Conservation (phyloP, 1,140 invertebrate species). For the Polypedilum vanderplanki region DNA sequence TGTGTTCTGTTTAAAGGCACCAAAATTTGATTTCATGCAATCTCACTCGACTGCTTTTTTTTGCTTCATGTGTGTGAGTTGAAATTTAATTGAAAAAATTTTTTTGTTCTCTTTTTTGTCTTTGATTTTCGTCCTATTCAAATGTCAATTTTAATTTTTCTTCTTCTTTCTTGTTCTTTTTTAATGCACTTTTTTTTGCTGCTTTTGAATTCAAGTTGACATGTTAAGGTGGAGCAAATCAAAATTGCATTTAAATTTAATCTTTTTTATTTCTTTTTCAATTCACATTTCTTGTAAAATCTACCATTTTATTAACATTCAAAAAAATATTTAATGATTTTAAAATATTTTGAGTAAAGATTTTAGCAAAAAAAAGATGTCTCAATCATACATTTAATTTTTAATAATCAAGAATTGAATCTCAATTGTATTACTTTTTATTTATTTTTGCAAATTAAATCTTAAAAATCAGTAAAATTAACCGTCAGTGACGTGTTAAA, state of each 20-base stretch:
- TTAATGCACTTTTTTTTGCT: not conserved
- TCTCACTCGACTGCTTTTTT: no score
- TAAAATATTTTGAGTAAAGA: no score
- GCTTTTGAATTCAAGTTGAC: not conserved
- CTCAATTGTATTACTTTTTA: no score
- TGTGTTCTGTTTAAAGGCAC: not conserved
- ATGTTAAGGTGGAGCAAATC: slow-evolving; percentile 25
- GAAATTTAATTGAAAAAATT: slow-evolving; percentile 20
- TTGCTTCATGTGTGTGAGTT: not conserved
- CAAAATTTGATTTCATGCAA: not conserved
- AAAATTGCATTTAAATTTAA: not conserved
- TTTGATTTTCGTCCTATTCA: slow-evolving; percentile 25
- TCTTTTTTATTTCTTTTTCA: not conserved
- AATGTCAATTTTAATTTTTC: slow-evolving; percentile 2
- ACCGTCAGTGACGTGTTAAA: no score
- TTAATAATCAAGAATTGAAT: no score
- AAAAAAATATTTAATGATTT: no score
- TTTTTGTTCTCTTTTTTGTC: not conserved
- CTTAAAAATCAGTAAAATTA: no score
- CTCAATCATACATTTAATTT: no score
- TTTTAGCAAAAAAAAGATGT: no score
- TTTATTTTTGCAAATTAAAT: no score
- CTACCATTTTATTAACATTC: not conserved
- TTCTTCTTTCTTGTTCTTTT: not conserved
- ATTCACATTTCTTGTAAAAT: not conserved